A percentile compares a stretch with the other conserved stretches of the same genome.
These are phyloP conservation scores for Aphelinus atriplicis DNA, from an alignment of 1,140 invertebrate genomes.

Conservation along the genomic window DNA sequence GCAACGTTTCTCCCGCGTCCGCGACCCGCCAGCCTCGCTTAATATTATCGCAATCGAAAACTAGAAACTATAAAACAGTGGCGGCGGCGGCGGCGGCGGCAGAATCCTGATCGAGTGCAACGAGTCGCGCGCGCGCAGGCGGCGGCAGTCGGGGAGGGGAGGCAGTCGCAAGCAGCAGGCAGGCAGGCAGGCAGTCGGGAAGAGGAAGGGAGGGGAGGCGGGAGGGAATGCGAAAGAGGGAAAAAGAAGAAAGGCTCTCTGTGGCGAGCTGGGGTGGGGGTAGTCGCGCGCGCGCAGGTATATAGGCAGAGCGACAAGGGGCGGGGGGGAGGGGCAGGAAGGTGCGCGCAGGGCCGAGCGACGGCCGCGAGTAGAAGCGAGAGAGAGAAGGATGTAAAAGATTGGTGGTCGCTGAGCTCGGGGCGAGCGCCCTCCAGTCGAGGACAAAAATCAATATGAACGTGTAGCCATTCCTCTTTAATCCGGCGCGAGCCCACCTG, in stretches of 20 bases:
- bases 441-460: constrained; percentile 69
- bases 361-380: constrained; percentile 14
- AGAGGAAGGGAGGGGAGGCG: constrained; percentile 29
- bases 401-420: constrained; percentile 59
- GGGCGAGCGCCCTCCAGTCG: constrained; percentile 49
- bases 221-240: constrained; percentile 31
- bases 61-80: constrained; percentile 34
- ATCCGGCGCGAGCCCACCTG: constrained; percentile 55
- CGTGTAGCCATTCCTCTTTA: constrained; percentile 68
- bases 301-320: constrained; percentile 34
- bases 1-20: not conserved
- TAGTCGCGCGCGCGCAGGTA: constrained; percentile 37
- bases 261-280: not conserved
- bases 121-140: constrained; percentile 13
- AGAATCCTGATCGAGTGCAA: constrained; percentile 28
- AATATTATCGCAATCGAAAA: constrained; percentile 34
- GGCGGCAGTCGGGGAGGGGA: constrained; percentile 2
- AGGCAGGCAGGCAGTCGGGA: not conserved
- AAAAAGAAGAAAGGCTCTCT: constrained; percentile 14
- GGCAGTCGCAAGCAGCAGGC: constrained; percentile 10
- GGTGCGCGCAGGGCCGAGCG: no score
- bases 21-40: not conserved
- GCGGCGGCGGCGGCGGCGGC: no score
- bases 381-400: constrained; percentile 57
- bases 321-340: constrained; percentile 37